Evolutionary conservation across 1,140 invertebrate species (phyloP), one percentile per base, ranked within the genome.

Genomic region (Batillaria attramentaria): DNA sequence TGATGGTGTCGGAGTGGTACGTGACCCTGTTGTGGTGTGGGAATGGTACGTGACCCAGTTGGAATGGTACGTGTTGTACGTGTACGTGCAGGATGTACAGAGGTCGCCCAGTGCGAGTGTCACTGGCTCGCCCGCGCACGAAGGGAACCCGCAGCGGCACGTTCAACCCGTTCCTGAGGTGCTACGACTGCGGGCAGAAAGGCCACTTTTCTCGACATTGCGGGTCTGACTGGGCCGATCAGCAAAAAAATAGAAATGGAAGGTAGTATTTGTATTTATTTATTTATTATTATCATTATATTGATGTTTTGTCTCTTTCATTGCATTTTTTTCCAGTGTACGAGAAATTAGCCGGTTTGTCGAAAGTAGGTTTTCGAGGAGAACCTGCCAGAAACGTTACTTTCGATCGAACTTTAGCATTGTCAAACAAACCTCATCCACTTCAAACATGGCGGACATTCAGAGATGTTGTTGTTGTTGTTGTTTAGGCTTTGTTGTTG

Each of bases 161-260:
- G 31, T 89, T 87, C 85, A 89, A 90, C 78, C 87, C 89, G 16
- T 89, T 86, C 78, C 77, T 90, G 50, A 68, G 90, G 31, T 89
- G 91, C 80, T 91, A 91, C 81, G 85, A 89, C 41, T 91, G 91
- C 83, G 89, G 90, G 50, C 86, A 89, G 73, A 85, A 84, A 72
- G 91, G 91, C 33, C 91, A 91, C 77, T 90, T 91, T 66, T 89
- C 88, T 10, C 65, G 90, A 16, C 89, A 90, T 77, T 91, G 90
- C 83, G 80, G 81, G 62, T 85, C 68, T 3, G 41, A 70, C 68
- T n/a, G n/a, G n/a, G n/a, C n/a, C n/a, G n/a, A n/a, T n/a, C n/a
- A n/a, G n/a, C n/a, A 13, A 24, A 50, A 10, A 50, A 50, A 13
- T 13, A 10, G 24, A 50, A 50, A 50, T 13, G 10, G 24, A 50